Evolutionary conservation across 2,888 invertebrate genomes (phyloP).

Genomic region (Xestia sexstrigata): DNA sequence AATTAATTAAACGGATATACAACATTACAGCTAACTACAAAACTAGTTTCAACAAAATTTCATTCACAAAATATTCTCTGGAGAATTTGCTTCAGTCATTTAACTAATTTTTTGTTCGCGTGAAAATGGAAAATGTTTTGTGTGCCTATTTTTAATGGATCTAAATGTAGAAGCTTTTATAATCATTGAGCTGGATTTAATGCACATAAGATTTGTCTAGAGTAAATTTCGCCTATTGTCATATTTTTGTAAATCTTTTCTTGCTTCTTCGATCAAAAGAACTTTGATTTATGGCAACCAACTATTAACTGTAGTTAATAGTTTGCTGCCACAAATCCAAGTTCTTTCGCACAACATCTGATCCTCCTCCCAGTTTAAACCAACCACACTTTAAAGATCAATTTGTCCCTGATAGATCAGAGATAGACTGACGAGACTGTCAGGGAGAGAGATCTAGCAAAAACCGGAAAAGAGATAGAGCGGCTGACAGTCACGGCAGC

Average conservation of each 20-base stretch:
- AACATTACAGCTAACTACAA: conserved; percentile 29
- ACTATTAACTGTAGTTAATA: not conserved
- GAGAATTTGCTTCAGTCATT: conserved; percentile 26
- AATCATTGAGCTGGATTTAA: not conserved
- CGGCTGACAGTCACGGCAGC: not conserved
- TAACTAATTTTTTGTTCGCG: conserved; percentile 19
- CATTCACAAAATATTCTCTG: conserved; percentile 27
- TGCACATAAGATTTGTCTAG: not conserved
- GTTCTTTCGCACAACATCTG: not conserved
- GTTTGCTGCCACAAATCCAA: not conserved
- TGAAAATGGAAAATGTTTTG: not conserved
- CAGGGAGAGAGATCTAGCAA: not conserved
- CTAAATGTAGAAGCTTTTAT: conserved; percentile 9
- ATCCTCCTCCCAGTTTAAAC: not conserved
- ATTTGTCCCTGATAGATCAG: not conserved
- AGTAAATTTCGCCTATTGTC: not conserved
- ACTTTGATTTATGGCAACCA: not conserved
- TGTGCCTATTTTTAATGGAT: conserved; percentile 11
- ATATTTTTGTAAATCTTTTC: conserved; percentile 3
- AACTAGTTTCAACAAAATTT: conserved; percentile 50
- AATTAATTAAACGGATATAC: conserved; percentile 27
- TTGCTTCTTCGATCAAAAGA: not conserved
- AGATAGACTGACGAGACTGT: too few relatives aligned
- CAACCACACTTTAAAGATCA: not conserved
- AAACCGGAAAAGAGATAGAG: not conserved